Percentiles rank a stretch among this genome's conserved stretches.
Evolutionary conservation across 1,140 invertebrate genomes (phyloP).

Genomic region (Diprion similis): DNA sequence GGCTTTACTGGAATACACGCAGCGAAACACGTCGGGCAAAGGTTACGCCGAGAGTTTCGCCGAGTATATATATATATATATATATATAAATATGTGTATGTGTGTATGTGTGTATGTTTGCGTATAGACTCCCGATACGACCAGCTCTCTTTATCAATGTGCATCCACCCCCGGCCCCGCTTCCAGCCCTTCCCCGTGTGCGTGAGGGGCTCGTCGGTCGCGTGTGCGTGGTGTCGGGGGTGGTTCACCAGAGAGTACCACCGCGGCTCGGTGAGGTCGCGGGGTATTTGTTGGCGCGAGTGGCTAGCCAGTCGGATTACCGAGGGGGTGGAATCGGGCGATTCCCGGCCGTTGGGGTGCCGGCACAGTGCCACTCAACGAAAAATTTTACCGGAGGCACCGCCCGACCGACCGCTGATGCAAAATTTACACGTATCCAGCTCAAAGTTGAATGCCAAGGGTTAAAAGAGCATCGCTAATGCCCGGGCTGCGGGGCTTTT

Average conservation of each 20-base stretch:
- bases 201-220: neutral
- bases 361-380: conserved; percentile 47
- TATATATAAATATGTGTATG: too few relatives aligned
- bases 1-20: neutral
- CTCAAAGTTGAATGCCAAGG: conserved; percentile 55
- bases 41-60: neutral
- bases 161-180: neutral
- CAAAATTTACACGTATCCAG: conserved; percentile 63
- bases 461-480: conserved; percentile 64
- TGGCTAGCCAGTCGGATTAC: conserved; percentile 63
- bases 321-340: conserved; percentile 38
- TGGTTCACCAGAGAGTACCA: conserved; percentile 58
- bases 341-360: conserved; percentile 23
- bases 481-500: conserved; percentile 49
- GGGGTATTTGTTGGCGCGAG: conserved; percentile 62
- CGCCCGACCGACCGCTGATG: conserved; percentile 52
- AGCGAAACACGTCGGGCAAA: neutral
- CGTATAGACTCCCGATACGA: too few relatives aligned
- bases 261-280: conserved; percentile 50
- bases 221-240: conserved; percentile 57
- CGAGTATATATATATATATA: neutral
- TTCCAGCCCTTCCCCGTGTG: neutral
- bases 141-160: neutral
- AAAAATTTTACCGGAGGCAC: conserved; percentile 56
- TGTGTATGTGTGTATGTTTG: too few relatives aligned